Percentiles rank a stretch among this genome's conserved stretches.
phyloP scores from a whole-genome alignment of 1,140 invertebrate genomes.

The Cherax quadricarinatus region DNA sequence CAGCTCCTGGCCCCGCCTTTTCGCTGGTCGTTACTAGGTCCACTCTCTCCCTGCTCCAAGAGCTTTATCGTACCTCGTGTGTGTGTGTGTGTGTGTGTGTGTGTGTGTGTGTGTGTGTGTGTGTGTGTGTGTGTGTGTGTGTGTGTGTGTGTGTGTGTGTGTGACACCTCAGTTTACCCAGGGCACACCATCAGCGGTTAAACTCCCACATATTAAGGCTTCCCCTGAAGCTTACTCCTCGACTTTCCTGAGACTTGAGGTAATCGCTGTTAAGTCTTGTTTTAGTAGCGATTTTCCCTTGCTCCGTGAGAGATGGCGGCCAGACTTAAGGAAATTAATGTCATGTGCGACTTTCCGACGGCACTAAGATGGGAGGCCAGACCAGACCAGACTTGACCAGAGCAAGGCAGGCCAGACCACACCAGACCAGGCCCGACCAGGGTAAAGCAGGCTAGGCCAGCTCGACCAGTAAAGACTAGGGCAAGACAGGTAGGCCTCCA shows the following conservation, averaged over 20 bases:
- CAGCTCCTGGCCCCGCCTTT: too few species aligned
- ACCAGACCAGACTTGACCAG: too few species aligned
- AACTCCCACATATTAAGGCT: not conserved
- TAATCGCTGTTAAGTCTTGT: not conserved
- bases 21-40: too few species aligned
- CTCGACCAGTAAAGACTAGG: too few species aligned
- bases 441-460: too few species aligned
- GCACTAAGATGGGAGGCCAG: too few species aligned
- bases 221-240: not conserved
- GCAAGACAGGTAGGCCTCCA: too few species aligned
- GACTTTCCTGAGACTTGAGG: not conserved
- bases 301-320: not conserved
- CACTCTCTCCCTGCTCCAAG: too few species aligned
- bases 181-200: not conserved
- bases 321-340: not conserved
- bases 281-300: not conserved
- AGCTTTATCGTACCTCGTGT: not conserved
- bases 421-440: too few species aligned
- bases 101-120: conserved; percentile 42
- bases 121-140: conserved; percentile 19
- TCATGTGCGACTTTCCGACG: not conserved
- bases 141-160: conserved; percentile 30
- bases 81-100: conserved; percentile 45
- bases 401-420: too few species aligned
- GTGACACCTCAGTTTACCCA: not conserved